A percentile compares a stretch with the other conserved stretches of the same genome.
Conservation (phyloP, 2,888 invertebrate genomes). For the Litoditis marina region DNA sequence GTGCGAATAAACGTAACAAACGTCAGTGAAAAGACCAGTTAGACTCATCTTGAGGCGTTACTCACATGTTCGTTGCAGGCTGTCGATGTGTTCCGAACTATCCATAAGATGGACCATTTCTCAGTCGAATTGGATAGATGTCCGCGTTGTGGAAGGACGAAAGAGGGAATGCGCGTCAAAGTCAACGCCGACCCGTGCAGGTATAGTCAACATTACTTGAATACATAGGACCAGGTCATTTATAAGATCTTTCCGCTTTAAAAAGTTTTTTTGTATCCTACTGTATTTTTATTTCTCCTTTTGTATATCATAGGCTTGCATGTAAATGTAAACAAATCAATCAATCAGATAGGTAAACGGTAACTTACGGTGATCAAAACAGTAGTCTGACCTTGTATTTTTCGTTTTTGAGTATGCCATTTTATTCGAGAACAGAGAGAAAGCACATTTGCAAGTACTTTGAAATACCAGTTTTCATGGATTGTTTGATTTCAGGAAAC, state of each 20-base stretch:
- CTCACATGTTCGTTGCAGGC: constrained; percentile 30
- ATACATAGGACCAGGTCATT: background rate
- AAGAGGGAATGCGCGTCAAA: constrained; percentile 51
- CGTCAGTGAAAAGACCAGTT: no score
- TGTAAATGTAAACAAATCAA: no score
- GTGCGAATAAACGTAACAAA: no score
- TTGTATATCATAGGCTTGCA: no score
- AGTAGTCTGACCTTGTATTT: no score
- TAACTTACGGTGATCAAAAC: no score
- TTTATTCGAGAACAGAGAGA: no score
- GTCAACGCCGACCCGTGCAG: constrained; percentile 58
- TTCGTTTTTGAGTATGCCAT: no score
- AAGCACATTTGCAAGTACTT: no score
- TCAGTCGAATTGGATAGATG: constrained; percentile 53
- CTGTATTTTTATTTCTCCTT: background rate
- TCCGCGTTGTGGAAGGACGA: constrained; percentile 53
- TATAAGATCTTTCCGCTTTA: no score
- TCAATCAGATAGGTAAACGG: no score
- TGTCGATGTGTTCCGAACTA: constrained; percentile 55
- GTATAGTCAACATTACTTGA: constrained; percentile 20
- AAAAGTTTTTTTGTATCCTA: background rate
- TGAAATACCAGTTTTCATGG: no score
- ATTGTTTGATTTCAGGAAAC: constrained; percentile 41
- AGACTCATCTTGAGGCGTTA: background rate
- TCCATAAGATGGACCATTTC: constrained; percentile 59